Evolutionary conservation across 2,113 vertebrate species (phyloP), one percentile per base, ranked within the genome.

Genomic region (Columba livia): DNA sequence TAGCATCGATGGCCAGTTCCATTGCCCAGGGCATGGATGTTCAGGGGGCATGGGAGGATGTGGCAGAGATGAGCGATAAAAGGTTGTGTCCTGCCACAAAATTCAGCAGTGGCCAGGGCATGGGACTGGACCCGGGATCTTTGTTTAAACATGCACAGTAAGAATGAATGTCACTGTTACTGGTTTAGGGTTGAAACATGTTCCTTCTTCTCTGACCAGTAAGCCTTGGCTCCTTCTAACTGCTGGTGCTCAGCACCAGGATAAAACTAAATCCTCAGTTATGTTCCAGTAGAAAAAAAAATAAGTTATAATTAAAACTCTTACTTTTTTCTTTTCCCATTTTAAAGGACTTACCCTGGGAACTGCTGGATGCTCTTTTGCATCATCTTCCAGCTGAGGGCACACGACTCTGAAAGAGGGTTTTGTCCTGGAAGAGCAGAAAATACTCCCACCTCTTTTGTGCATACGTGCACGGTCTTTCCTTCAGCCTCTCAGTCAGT

Each of bases 41-140:
- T 38, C 38, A 38, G 28, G 28, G 14, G 8, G n/a, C 62, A n/a
- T 0, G 40, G n/a, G 26, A 66, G 8, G 13, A 48, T 0, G 1
- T 34, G n/a, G 61, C 28, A 34, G 56, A 47, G 18, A 40, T 0
- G 2, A 65, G 31, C 67, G 57, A 58, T 16, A 36, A 18, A 51
- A 89, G 9, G 5, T 9, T 53, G 57, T 28, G 29, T 48, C 32
- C 50, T 19, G 23, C 7, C 56, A 74, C 25, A 65, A 48, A 53
- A 70, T 28, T 74, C n/a, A 24, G 4, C 5, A 2, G 18, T 15
- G 15, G 12, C 50, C 42, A 38, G 9, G 20, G 14, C 25, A 51
- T 64, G 38, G 24, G 32, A 53, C 10, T 0, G 2, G 32, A 64
- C 16, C 11, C 0, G 1, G 42, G 38, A 60, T 50, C 23, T 26